phyloP scores from a whole-genome alignment of 1,140 invertebrate genomes.

The Polypedilum vanderplanki region DNA sequence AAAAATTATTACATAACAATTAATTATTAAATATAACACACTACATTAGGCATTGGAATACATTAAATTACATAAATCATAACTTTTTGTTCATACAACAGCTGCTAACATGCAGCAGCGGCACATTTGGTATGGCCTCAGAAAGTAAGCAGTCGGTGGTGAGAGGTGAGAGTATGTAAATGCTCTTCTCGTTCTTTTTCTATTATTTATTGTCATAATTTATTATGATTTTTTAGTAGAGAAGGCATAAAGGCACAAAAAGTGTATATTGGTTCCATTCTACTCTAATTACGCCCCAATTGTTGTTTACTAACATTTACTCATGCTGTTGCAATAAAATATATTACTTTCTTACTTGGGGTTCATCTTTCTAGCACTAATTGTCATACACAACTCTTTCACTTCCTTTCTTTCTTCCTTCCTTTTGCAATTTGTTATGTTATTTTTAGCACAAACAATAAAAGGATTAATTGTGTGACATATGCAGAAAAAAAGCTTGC shows the following conservation, averaged over 20 bases:
- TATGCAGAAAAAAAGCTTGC: too few species aligned
- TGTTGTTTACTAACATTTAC: conserved; percentile 6
- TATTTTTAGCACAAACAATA: not conserved
- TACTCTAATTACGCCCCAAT: conserved; percentile 16
- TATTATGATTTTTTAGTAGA: conserved; percentile 9
- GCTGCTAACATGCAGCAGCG: conserved; percentile 27
- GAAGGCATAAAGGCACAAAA: not conserved
- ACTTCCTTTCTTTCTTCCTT: not conserved
- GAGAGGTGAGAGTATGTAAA: not conserved
- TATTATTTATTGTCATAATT: conserved; percentile 20
- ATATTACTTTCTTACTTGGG: not conserved
- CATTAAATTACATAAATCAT: conserved; percentile 26
- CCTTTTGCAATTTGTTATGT: not conserved
- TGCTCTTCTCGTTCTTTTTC: not conserved
- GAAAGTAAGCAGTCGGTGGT: not conserved
- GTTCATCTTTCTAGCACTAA: conserved; percentile 3
- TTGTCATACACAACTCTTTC: not conserved
- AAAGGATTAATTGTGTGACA: not conserved
- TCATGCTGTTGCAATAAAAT: conserved; percentile 13
- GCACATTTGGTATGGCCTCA: not conserved
- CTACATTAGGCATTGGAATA: conserved; percentile 28
- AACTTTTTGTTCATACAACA: conserved; percentile 25
- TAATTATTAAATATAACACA: conserved; percentile 28
- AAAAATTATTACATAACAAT: conserved; percentile 14
- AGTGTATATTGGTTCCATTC: not conserved